These are phyloP conservation scores for Acronicta psi DNA, from an alignment of 2,888 invertebrate species.

Conservation along the genomic window DNA sequence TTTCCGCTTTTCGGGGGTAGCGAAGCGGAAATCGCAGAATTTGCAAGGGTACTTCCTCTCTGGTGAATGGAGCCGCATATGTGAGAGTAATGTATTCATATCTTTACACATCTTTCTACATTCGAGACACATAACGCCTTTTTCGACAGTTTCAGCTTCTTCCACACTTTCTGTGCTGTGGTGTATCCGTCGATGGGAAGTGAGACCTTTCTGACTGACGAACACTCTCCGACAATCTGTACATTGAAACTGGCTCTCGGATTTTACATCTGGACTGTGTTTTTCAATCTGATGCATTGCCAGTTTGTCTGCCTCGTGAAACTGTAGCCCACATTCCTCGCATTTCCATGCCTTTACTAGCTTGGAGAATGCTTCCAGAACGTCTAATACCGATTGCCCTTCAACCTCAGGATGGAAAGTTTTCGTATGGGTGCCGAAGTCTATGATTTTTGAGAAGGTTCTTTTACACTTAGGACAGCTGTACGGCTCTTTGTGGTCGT, in stretches of 20 bases:
- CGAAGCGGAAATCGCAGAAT: slow-evolving; percentile 84
- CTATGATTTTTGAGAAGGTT: slow-evolving; percentile 77
- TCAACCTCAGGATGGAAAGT: slow-evolving; percentile 78
- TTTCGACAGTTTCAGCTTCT: slow-evolving; percentile 67
- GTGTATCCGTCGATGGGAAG: slow-evolving; percentile 79
- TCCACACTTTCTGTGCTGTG: slow-evolving; percentile 72
- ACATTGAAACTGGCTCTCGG: slow-evolving; percentile 78
- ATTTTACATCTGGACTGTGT: slow-evolving; percentile 77
- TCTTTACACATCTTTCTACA: slow-evolving; percentile 84
- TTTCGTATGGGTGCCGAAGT: slow-evolving; percentile 80
- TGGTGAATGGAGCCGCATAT: slow-evolving; percentile 80
- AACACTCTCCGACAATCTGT: slow-evolving; percentile 81
- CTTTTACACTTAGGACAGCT: slow-evolving; percentile 76
- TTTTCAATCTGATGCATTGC: slow-evolving; percentile 80
- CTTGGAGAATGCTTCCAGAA: slow-evolving; percentile 81
- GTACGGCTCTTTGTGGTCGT: slow-evolving; percentile 80
- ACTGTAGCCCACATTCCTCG: slow-evolving; percentile 82
- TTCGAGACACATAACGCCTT: slow-evolving; percentile 81
- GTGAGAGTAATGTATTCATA: slow-evolving; percentile 75
- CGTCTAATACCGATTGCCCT: slow-evolving; percentile 79
- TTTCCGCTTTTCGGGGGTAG: slow-evolving; percentile 80
- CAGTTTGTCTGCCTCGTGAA: slow-evolving; percentile 81
- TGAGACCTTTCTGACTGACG: slow-evolving; percentile 78
- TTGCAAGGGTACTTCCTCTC: slow-evolving; percentile 83
- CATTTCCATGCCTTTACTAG: slow-evolving; percentile 85